Percentiles rank a stretch among this genome's conserved stretches.
These are phyloP conservation scores for Drosophila neocordata DNA, from an alignment of 1,140 invertebrate genomes.

Conservation along the genomic window DNA sequence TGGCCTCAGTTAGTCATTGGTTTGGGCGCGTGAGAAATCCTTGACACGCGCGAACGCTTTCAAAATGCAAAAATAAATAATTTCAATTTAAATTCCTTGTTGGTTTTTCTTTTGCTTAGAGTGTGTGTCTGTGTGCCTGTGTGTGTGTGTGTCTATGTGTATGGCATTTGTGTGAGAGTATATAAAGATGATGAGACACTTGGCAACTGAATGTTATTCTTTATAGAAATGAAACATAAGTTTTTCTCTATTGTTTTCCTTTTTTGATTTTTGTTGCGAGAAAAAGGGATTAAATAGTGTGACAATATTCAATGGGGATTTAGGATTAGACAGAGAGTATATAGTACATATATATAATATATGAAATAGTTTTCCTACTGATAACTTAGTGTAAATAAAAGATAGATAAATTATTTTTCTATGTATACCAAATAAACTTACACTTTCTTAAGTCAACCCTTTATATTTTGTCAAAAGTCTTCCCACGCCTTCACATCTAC, in stretches of 20 bases:
- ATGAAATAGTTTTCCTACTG: no score
- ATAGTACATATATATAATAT: background rate
- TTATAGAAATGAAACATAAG: conserved; percentile 64
- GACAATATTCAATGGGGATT: background rate
- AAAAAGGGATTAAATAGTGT: conserved; percentile 3
- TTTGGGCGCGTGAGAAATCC: conserved; percentile 70
- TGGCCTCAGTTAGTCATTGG: conserved; percentile 38
- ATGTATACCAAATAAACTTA: background rate
- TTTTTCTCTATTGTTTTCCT: conserved; percentile 55
- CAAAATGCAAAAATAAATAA: conserved; percentile 81
- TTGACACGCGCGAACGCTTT: conserved; percentile 77
- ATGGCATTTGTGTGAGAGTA: background rate
- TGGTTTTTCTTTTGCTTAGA: conserved; percentile 50
- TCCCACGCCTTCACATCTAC: conserved; percentile 39
- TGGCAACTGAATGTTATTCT: conserved; percentile 53
- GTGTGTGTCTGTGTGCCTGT: conserved; percentile 11
- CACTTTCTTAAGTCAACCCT: background rate
- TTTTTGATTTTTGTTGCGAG: conserved; percentile 52
- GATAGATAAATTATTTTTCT: no score
- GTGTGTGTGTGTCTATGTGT: background rate
- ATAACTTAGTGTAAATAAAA: background rate
- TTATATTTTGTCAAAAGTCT: conserved; percentile 4
- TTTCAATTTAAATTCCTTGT: conserved; percentile 78
- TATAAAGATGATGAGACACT: conserved; percentile 23
- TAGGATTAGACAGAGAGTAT: background rate